These are phyloP conservation scores for Malacosoma neustria DNA, from an alignment of 2,888 invertebrate species.

Conservation along the genomic window DNA sequence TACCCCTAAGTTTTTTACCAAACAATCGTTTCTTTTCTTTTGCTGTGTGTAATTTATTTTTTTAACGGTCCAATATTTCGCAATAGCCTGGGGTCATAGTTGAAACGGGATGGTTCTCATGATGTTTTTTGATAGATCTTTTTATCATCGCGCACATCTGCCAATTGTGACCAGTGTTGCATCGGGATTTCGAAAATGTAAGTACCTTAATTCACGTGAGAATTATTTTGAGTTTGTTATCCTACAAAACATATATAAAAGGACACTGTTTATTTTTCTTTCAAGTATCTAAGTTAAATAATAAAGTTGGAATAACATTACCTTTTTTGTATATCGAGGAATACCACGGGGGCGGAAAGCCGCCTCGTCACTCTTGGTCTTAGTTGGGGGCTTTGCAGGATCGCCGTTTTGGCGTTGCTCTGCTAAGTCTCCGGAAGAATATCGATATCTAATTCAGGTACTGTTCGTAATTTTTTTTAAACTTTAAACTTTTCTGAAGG, in stretches of 20 bases:
- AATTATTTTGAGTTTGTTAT: conserved; percentile 24
- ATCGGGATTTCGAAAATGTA: conserved; percentile 21
- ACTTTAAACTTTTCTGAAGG: too few relatives aligned
- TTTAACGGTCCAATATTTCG: conserved; percentile 48
- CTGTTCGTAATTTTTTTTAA: too few relatives aligned
- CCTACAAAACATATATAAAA: too few relatives aligned
- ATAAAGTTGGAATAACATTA: too few relatives aligned
- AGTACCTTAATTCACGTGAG: conserved; percentile 33
- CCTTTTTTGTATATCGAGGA: conserved; percentile 3
- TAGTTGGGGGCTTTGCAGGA: too few relatives aligned
- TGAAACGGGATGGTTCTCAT: conserved; percentile 61
- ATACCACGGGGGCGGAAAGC: too few relatives aligned
- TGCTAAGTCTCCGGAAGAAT: too few relatives aligned
- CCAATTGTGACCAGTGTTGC: conserved; percentile 22
- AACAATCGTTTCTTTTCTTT: conserved; percentile 60
- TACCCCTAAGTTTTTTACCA: conserved; percentile 60
- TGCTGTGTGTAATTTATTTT: conserved; percentile 50
- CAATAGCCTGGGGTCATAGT: conserved; percentile 68
- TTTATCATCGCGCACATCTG: conserved; percentile 57
- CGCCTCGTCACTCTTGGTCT: too few relatives aligned
- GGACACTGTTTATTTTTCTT: too few relatives aligned
- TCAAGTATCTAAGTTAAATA: too few relatives aligned
- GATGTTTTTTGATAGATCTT: conserved; percentile 46
- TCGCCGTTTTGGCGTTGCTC: too few relatives aligned
- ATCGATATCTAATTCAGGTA: too few relatives aligned